phyloP scores from a whole-genome alignment of 2,797 vertebrate species.

The Phyllotis vaccarum region DNA sequence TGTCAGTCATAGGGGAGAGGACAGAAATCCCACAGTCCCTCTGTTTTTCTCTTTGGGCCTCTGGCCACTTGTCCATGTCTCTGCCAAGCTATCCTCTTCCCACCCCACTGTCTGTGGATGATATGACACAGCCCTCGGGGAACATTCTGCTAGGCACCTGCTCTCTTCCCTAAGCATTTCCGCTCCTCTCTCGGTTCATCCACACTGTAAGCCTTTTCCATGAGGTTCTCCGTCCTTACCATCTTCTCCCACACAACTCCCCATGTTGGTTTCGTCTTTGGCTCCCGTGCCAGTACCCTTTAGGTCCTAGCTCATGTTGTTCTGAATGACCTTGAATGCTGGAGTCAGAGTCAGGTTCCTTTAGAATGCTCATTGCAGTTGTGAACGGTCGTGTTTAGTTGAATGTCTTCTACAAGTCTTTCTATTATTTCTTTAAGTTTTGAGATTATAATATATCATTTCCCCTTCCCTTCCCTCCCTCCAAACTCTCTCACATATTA shows the following conservation, averaged over 20 bases:
- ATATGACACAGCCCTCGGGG: neutral
- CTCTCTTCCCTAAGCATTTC: constrained; percentile 1
- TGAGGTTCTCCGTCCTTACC: neutral
- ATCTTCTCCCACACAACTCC: neutral
- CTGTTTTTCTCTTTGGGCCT: neutral
- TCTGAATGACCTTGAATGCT: neutral
- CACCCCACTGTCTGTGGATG: neutral
- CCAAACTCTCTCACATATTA: neutral
- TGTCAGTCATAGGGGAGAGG: neutral
- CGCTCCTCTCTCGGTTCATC: constrained; percentile 29
- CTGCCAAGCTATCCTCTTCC: neutral
- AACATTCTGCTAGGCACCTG: neutral
- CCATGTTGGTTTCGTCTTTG: neutral
- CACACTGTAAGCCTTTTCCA: neutral
- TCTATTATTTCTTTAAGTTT: neutral
- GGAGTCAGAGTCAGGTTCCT: neutral
- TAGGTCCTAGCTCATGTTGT: constrained; percentile 25
- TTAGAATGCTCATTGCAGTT: neutral
- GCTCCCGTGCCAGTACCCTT: neutral
- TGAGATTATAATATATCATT: neutral
- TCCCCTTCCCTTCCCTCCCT: too few relatives aligned
- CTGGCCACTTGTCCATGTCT: neutral
- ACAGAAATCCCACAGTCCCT: neutral
- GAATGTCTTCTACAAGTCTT: neutral
- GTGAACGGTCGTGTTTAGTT: neutral